These are phyloP conservation scores for Ceratina japonica DNA, from an alignment of 1,140 invertebrate species.

Conservation along the genomic window DNA sequence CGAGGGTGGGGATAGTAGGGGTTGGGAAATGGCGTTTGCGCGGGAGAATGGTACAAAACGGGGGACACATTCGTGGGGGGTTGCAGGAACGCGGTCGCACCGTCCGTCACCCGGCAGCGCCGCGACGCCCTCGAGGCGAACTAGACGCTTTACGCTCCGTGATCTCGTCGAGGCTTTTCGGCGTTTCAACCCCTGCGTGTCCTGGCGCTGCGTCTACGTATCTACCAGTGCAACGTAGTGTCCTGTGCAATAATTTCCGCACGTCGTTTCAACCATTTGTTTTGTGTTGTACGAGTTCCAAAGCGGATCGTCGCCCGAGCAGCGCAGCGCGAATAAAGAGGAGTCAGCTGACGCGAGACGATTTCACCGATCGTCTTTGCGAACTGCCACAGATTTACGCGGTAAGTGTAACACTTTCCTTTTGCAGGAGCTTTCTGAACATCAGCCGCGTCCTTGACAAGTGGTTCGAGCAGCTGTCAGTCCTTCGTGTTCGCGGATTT, in stretches of 20 bases:
- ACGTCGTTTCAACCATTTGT: slow-evolving; percentile 31
- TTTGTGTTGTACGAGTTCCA: slow-evolving; percentile 11
- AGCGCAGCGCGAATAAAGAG: not conserved
- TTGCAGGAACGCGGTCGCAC: slow-evolving; percentile 52
- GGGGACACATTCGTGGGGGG: slow-evolving; percentile 45
- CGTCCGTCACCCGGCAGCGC: slow-evolving; percentile 60
- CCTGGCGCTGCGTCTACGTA: slow-evolving; percentile 50
- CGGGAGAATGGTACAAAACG: slow-evolving; percentile 46
- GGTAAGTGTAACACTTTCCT: slow-evolving; percentile 2
- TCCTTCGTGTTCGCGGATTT: not conserved
- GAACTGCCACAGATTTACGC: not conserved
- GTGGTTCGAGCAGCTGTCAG: not conserved
- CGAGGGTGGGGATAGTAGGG: not conserved
- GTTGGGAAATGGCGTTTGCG: slow-evolving; percentile 53
- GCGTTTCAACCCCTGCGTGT: slow-evolving; percentile 56
- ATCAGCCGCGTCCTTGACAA: not conserved
- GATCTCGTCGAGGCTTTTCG: slow-evolving; percentile 36
- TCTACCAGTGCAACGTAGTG: slow-evolving; percentile 48
- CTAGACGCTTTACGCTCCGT: slow-evolving; percentile 50
- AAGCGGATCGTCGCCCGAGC: slow-evolving; percentile 6
- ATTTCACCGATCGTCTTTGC: not conserved
- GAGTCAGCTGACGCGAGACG: slow-evolving; percentile 14
- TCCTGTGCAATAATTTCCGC: slow-evolving; percentile 51
- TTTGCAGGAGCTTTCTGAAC: too few species aligned
- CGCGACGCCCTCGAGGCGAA: slow-evolving; percentile 60